A percentile compares a stretch with the other conserved stretches of the same genome.
phyloP scores from a whole-genome alignment of 2,113 vertebrate genomes.

The Xiphias gladius region DNA sequence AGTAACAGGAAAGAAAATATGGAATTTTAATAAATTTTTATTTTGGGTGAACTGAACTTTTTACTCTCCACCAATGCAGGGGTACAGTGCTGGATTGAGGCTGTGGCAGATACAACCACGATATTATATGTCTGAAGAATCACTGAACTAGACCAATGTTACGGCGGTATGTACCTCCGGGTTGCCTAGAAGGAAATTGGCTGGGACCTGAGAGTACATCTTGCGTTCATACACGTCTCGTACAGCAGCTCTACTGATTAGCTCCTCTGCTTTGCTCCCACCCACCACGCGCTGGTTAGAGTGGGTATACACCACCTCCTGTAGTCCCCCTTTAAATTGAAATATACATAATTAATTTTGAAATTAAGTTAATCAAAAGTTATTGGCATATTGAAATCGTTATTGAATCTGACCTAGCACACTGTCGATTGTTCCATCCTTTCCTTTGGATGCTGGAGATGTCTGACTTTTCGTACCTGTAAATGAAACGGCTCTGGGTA shows the following conservation, averaged over 20 bases:
- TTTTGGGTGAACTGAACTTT: no score
- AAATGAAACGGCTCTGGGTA: slow-evolving; percentile 38
- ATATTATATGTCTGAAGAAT: neutral
- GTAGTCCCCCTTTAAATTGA: slow-evolving; percentile 85
- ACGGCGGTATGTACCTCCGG: slow-evolving; percentile 84
- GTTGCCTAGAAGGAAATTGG: slow-evolving; percentile 86
- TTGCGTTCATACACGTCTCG: slow-evolving; percentile 91
- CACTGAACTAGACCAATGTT: neutral
- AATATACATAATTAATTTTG: slow-evolving; percentile 1
- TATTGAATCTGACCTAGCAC: slow-evolving; percentile 84
- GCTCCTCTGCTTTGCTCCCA: slow-evolving; percentile 94
- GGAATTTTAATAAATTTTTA: no score
- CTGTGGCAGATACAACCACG: neutral
- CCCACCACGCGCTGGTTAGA: slow-evolving; percentile 96
- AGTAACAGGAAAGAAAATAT: neutral
- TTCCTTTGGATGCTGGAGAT: slow-evolving; percentile 32
- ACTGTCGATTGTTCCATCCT: slow-evolving; percentile 73
- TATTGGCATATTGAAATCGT: neutral
- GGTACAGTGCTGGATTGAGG: neutral
- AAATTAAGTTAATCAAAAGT: neutral
- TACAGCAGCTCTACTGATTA: slow-evolving; percentile 89
- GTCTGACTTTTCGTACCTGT: slow-evolving; percentile 43
- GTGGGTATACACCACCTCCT: slow-evolving; percentile 91
- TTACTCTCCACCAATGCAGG: neutral
- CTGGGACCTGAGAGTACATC: slow-evolving; percentile 93